Evolutionary conservation across 2,888 invertebrate species (phyloP).

Genomic region (Creontiades dilutus): DNA sequence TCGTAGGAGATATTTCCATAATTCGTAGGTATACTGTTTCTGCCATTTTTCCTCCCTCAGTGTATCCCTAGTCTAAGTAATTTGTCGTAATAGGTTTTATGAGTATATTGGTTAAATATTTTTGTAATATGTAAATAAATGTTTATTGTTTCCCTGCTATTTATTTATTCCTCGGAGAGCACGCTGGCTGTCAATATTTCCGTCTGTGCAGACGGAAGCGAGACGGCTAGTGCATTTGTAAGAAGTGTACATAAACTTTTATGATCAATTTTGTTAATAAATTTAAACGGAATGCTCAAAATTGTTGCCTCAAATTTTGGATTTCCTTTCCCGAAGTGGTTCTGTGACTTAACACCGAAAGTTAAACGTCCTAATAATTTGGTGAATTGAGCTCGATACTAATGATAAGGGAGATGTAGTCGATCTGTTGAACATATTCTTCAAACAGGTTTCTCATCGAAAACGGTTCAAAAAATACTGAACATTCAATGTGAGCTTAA

Average conservation of each 20-base stretch:
- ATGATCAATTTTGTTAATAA: slow-evolving; percentile 20
- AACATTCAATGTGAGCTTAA: too few relatives aligned
- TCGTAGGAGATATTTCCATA: neutral
- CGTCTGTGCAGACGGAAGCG: neutral
- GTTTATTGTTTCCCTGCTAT: slow-evolving; percentile 60
- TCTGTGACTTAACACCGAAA: neutral
- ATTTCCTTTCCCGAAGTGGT: neutral
- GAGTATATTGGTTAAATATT: slow-evolving; percentile 25
- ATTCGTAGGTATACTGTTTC: neutral
- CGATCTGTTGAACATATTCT: too few relatives aligned
- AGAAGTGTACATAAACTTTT: slow-evolving; percentile 32
- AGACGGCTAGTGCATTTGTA: neutral
- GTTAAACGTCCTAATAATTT: neutral
- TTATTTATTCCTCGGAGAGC: slow-evolving; percentile 57
- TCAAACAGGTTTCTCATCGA: too few relatives aligned
- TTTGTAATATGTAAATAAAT: slow-evolving; percentile 49
- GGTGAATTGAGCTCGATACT: too few relatives aligned
- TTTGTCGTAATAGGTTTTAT: slow-evolving; percentile 34
- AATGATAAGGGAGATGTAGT: too few relatives aligned
- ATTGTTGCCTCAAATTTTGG: neutral
- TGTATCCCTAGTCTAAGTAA: slow-evolving; percentile 67
- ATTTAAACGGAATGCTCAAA: slow-evolving; percentile 14
- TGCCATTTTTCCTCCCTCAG: slow-evolving; percentile 50
- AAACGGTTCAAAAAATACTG: too few relatives aligned
- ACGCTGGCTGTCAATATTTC: neutral